Evolutionary conservation across 2,888 invertebrate species (phyloP), one percentile per base, ranked within the genome.

Genomic region (Oligia latruncula): DNA sequence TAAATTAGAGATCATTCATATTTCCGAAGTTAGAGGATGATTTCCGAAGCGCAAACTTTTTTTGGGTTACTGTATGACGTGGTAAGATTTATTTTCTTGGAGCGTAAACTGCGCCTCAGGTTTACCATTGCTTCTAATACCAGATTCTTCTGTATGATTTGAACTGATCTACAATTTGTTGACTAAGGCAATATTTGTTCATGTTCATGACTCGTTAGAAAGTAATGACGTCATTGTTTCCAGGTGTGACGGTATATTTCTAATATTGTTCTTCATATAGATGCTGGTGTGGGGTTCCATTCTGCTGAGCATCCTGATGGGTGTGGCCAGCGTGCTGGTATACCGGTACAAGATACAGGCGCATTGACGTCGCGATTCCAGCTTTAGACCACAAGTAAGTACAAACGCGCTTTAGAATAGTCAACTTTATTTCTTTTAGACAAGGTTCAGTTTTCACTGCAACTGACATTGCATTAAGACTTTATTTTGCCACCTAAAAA

Each of bases 291-390:
- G 98, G 98, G 98, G 98, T 78, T 97, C 98, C 29, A 95, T 98
- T 85, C 96, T 98, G 80, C 97, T 98, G 73, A 97, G 97, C 72
- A 94, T 98, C 77, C 97, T 97, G 74, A 98, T 98, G 88, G 98
- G 98, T 75, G 97, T 98, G 80, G 97, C 98, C 78, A 98, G 98
- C 85, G 97, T 98, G 77, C 97, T 98, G 74, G 98, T 98, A 78
- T 98, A 98, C 95, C 97, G 98, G 92, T 98, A 98, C 95, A 98
- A 98, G 97, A 92, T 95, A 85, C 95, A 96, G 89, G 85, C 93
- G 62, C 96, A 97, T 88, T 97, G 96, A 96, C 90, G 71, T 52
- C n/a, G 55, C 74, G 15, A 58, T 64, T 20, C 46, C 49, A 76
- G 62, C 74, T 70, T 71, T 78, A 86, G 43, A 88, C 81, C 66